Base-by-base conservation (phyloP, 2,113 vertebrate species). In the Paratilapia polleni region DNA sequence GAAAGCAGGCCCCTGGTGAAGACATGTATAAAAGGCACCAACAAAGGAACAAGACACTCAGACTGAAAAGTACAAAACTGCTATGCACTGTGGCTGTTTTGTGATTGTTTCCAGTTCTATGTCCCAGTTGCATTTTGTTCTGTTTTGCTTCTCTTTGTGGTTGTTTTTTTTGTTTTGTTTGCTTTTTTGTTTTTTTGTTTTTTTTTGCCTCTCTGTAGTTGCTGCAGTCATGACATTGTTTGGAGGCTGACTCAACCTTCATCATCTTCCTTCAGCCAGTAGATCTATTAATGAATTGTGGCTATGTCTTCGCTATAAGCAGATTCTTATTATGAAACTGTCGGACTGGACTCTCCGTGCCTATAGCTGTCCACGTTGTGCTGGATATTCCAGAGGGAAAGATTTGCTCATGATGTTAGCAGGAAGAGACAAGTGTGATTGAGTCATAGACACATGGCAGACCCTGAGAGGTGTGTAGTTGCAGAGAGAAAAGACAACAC, bases 371-470 rank as follows among this genome's bases (percentile, higher is more conserved):
- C 47, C 43, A 73, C 11, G 26, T 73, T 73, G 66, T 52, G 66
- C 66, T n/a, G 58, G 56, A 83, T 68, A 80, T 73, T 78, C 52
- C 34, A 59, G 62, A 61, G 77, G 36, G 56, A 62, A 77, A 62
- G 81, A 68, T 82, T 57, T 34, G 28, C 12, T 61, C 17, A 9
- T 89, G 92, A 91, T 38, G 75, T 79, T 88, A 91, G 87, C 84
- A 89, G 78, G 79, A 89, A 78, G 84, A 70, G 93, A 91, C 91
- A 90, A 83, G 88, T 83, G 87, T 89, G 92, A 92, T 88, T 77
- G 82, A 91, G 82, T 91, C 78, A 88, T 70, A 47, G 77, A 84
- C 84, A 82, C 84, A 78, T 62, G 84, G 61, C 76, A 20, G 78
- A 62, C 86, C 56, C 41, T n/a, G 31, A 75, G 80, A 76, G 85